Conservation (phyloP, 2,888 invertebrate species). For the Ornithoptera alexandrae region DNA sequence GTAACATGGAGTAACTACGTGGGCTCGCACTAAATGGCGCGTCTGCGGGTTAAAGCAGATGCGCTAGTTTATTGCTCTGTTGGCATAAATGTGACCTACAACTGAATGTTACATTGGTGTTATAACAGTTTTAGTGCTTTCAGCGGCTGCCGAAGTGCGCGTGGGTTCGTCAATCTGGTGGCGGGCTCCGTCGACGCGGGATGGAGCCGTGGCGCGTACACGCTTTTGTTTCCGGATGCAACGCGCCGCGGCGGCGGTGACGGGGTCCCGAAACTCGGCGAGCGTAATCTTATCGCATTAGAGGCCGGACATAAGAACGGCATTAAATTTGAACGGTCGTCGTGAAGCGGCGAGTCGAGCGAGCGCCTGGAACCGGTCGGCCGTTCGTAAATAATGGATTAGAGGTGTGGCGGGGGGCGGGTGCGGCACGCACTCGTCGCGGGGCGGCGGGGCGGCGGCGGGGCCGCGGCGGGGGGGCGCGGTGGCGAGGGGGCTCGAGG, state of each 20-base stretch:
- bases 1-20: not conserved
- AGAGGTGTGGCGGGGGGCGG: slow-evolving; percentile 68
- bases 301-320: slow-evolving; percentile 79
- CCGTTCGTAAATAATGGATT: slow-evolving; percentile 79
- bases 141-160: slow-evolving; percentile 44
- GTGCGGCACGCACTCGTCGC: no score
- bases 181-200: slow-evolving; percentile 4
- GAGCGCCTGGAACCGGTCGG: slow-evolving; percentile 78
- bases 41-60: slow-evolving; percentile 49
- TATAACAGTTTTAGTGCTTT: slow-evolving; percentile 59
- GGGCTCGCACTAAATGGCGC: no score
- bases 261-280: slow-evolving; percentile 44
- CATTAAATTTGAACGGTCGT: slow-evolving; percentile 77
- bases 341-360: slow-evolving; percentile 67
- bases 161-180: slow-evolving; percentile 50
- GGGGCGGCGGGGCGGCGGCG: no score
- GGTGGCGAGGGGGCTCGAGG: slow-evolving; percentile 68
- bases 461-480: slow-evolving; percentile 23
- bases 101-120: slow-evolving; percentile 51
- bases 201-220: slow-evolving; percentile 2
- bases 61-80: slow-evolving; percentile 56
- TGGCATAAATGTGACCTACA: no score
- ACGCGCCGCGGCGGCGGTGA: slow-evolving; percentile 26
- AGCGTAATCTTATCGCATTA: slow-evolving; percentile 74
- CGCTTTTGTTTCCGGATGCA: slow-evolving; percentile 13